Evolutionary conservation across 2,113 vertebrate genomes (phyloP), one percentile per base, ranked within the genome.

Genomic region (Pao palembangensis): DNA sequence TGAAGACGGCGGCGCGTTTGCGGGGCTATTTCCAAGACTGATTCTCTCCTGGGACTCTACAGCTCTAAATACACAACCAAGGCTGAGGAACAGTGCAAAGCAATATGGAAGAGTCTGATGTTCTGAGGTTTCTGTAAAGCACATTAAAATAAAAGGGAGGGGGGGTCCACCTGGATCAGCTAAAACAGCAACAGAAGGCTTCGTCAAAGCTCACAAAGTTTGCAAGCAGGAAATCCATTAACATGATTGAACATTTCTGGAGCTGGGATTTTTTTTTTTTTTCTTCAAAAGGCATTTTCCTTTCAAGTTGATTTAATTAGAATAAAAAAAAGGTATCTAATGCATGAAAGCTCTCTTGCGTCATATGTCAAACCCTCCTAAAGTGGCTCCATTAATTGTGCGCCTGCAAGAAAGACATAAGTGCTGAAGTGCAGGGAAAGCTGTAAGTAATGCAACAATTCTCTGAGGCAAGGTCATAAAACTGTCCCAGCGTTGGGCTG

Each of bases 391-490:
- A 60, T 79, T 85, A 48, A 76, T 81, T 72, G 51, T 67, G 72
- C 20, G 55, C 56, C 66, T 49, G 53, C 48, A 52, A 67, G 52
- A 61, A 60, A 77, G 56, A 71, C 42, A 48, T 18, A 42, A 60
- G 44, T 70, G 72, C 71, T 76, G 69, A 75, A 58, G 68, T 25
- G 60, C 57, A 79, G 46, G 54, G 58, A 57, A 61, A 70, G 58
- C 43, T 54, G 59, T 60, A 76, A 84, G 72, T 72, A 85, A 79
- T 69, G 71, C 78, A 82, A 83, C 79, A 71, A 64, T 54, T 52
- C 65, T 75, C 67, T 18, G 57, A 85, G 66, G 62, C 78, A 86
- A 86, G 75, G 81, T 83, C 85, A 84, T 69, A 79, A 84, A 85
- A 81, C 56, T 78, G 64, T 69, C 79, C 57, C 48, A 79, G 76